phyloP scores from a whole-genome alignment of 1,140 invertebrate genomes.

The Diorhabda carinulata region DNA sequence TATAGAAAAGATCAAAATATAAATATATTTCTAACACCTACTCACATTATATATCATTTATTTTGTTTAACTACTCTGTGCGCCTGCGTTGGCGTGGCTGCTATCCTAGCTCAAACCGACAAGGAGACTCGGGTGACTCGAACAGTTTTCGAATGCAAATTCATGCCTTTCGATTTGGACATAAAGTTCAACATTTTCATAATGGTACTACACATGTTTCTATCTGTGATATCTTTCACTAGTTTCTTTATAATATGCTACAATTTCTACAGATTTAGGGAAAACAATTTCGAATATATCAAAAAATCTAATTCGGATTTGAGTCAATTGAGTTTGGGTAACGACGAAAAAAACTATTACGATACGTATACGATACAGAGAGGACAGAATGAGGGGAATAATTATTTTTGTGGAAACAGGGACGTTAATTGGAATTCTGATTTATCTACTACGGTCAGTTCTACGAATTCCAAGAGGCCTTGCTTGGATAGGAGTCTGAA shows the following conservation, averaged over 20 bases:
- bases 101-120: constrained; percentile 46
- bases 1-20: constrained; percentile 51
- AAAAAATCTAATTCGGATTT: constrained; percentile 45
- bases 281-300: constrained; percentile 39
- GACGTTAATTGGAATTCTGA: constrained; percentile 39
- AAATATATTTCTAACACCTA: constrained; percentile 49
- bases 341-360: constrained; percentile 39
- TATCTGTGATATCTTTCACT: constrained; percentile 46
- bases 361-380: constrained; percentile 43
- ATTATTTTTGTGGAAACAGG: constrained; percentile 17
- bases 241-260: constrained; percentile 38
- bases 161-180: constrained; percentile 51
- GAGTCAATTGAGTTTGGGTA: constrained; percentile 37
- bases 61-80: constrained; percentile 52
- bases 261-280: constrained; percentile 35
- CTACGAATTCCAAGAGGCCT: constrained; percentile 48
- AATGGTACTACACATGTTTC: constrained; percentile 49
- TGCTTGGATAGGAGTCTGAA: constrained; percentile 34
- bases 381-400: constrained; percentile 22
- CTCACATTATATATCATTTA: constrained; percentile 55
- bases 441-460: constrained; percentile 48
- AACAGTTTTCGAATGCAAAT: constrained; percentile 39
- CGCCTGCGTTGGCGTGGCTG: constrained; percentile 50
- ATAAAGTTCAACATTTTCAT: constrained; percentile 52
- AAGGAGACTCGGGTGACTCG: constrained; percentile 20